Conservation (phyloP, 2,113 vertebrate species). For the Myotis yumanensis region DNA sequence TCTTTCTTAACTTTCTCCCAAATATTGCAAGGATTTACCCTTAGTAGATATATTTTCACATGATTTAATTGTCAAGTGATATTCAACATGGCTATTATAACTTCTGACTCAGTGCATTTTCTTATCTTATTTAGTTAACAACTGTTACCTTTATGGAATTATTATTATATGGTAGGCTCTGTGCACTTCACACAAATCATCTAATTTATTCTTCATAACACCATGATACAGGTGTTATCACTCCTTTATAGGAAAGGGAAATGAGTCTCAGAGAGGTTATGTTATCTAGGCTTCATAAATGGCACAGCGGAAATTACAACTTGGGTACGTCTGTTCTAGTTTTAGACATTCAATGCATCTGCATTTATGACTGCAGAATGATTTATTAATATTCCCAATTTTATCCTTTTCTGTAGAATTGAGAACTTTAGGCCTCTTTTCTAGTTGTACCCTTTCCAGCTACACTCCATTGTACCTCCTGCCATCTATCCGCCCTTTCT, state of each 20-base stretch:
- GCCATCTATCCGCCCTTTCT: neutral
- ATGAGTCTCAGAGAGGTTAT: neutral
- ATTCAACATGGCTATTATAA: neutral
- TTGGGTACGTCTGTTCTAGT: neutral
- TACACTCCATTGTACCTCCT: neutral
- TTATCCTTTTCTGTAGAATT: neutral
- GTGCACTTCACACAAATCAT: neutral
- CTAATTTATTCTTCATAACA: neutral
- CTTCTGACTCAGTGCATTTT: neutral
- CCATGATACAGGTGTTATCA: neutral
- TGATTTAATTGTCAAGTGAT: neutral
- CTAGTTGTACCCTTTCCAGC: neutral
- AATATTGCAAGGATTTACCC: neutral
- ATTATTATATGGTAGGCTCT: neutral
- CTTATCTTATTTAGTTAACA: neutral
- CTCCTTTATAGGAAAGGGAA: neutral
- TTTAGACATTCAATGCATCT: neutral
- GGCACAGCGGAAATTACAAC: neutral
- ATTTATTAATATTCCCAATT: neutral
- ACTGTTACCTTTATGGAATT: neutral
- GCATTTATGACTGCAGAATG: neutral
- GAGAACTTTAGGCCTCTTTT: neutral
- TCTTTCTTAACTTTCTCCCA: neutral
- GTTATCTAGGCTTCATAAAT: neutral
- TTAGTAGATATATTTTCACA: neutral